These are phyloP conservation scores for Dipodomys ordii DNA, from an alignment of 2,113 vertebrate genomes.

Conservation along the genomic window DNA sequence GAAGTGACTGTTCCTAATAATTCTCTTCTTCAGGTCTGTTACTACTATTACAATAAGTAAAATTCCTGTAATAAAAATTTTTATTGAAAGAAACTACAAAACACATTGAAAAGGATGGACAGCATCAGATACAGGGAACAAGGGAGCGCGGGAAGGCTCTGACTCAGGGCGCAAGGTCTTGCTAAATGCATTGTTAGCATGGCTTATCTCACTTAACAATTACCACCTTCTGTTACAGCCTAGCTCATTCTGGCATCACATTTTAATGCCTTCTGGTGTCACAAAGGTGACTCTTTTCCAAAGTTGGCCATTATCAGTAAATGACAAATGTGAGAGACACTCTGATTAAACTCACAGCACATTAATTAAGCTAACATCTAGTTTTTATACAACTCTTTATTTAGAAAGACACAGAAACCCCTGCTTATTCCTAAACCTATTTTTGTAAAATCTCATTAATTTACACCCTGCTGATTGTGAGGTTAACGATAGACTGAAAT, in stretches of 20 bases:
- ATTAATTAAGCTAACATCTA: slow-evolving; percentile 56
- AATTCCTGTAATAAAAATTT: neutral
- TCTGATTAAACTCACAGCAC: slow-evolving; percentile 47
- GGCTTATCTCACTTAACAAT: slow-evolving; percentile 47
- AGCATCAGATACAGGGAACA: neutral
- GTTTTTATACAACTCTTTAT: slow-evolving; percentile 48
- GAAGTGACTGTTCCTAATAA: neutral
- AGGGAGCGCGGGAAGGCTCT: neutral
- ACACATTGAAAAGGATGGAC: neutral
- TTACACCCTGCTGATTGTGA: slow-evolving; percentile 48
- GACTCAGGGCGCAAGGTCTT: neutral
- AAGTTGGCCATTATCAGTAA: slow-evolving; percentile 52
- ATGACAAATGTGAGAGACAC: slow-evolving; percentile 65
- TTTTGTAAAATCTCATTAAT: slow-evolving; percentile 61
- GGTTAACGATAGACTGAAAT: slow-evolving; percentile 52
- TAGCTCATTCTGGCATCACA: slow-evolving; percentile 52
- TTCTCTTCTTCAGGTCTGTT: neutral
- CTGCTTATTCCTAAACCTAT: slow-evolving; percentile 1
- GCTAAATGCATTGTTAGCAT: neutral
- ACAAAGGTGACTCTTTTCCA: slow-evolving; percentile 27
- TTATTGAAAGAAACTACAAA: slow-evolving; percentile 10
- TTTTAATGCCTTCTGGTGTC: slow-evolving; percentile 43
- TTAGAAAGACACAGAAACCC: slow-evolving; percentile 50
- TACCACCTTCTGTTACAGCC: slow-evolving; percentile 67
- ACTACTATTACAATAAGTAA: neutral